Evolutionary conservation across 2,113 vertebrate genomes (phyloP).

Genomic region (Prunella fulvescens): DNA sequence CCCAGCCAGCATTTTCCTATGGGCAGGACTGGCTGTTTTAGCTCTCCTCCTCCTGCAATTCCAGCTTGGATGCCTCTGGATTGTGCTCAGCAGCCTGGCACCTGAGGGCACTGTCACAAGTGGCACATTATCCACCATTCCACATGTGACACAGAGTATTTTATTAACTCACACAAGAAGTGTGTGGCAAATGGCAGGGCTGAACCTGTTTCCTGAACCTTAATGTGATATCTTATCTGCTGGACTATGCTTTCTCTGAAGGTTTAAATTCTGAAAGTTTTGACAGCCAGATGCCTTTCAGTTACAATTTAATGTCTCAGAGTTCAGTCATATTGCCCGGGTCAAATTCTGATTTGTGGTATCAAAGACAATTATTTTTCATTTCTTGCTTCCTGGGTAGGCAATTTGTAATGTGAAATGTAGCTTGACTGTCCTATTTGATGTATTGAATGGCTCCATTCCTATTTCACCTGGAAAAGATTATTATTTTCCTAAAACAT

Average conservation of each 20-base stretch:
- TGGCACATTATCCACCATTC: background rate
- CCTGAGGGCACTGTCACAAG: background rate
- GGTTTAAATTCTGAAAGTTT: background rate
- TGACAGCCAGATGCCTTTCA: background rate
- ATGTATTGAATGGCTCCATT: background rate
- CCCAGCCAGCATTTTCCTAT: background rate
- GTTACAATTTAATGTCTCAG: background rate
- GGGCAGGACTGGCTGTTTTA: background rate
- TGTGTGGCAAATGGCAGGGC: fast-evolving
- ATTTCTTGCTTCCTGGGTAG: background rate
- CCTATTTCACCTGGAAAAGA: background rate
- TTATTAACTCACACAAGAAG: background rate
- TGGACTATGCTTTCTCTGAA: background rate
- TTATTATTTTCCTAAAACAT: background rate
- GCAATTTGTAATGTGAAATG: background rate
- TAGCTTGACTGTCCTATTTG: background rate
- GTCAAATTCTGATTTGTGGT: background rate
- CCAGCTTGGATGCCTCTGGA: background rate
- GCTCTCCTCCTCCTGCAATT: background rate
- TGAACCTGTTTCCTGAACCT: background rate
- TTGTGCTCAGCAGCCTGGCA: background rate
- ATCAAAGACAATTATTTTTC: background rate
- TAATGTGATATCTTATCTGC: background rate
- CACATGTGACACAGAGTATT: background rate
- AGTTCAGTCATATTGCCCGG: background rate